Percentiles rank a stretch among this genome's conserved stretches.
phyloP scores from a whole-genome alignment of 1,140 invertebrate species.

The Calephelis virginiensis region DNA sequence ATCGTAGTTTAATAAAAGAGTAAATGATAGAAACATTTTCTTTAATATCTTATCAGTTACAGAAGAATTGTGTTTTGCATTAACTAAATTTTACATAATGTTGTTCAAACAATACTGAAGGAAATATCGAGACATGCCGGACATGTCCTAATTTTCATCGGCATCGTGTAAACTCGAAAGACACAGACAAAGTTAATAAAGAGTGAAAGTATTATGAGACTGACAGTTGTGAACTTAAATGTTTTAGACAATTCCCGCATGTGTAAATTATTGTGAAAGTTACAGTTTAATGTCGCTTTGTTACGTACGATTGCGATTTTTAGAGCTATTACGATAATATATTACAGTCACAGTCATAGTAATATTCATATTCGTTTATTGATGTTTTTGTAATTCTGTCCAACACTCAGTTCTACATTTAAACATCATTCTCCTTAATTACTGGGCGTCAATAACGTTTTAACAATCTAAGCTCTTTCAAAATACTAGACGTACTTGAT shows the following conservation, averaged over 20 bases:
- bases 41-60: too few relatives aligned
- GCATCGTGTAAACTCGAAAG: slow-evolving; percentile 23
- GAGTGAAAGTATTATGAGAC: slow-evolving; percentile 34
- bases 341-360: neutral
- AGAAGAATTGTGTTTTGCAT: neutral
- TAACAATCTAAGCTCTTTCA: too few relatives aligned
- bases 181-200: slow-evolving; percentile 27
- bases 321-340: slow-evolving; percentile 22
- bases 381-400: neutral
- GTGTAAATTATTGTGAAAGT: slow-evolving; percentile 35
- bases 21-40: too few relatives aligned
- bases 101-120: neutral
- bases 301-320: slow-evolving; percentile 23
- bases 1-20: too few relatives aligned
- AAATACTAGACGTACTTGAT: too few relatives aligned
- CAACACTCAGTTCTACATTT: neutral
- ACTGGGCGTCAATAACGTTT: too few relatives aligned
- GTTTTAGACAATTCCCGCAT: slow-evolving; percentile 32
- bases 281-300: slow-evolving; percentile 25
- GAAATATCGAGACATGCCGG: slow-evolving; percentile 7
- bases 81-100: neutral
- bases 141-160: slow-evolving; percentile 31
- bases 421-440: neutral
- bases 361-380: neutral
- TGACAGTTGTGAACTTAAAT: slow-evolving; percentile 25